phyloP scores from a whole-genome alignment of 2,797 vertebrate species.

The Antennarius maculatus region DNA sequence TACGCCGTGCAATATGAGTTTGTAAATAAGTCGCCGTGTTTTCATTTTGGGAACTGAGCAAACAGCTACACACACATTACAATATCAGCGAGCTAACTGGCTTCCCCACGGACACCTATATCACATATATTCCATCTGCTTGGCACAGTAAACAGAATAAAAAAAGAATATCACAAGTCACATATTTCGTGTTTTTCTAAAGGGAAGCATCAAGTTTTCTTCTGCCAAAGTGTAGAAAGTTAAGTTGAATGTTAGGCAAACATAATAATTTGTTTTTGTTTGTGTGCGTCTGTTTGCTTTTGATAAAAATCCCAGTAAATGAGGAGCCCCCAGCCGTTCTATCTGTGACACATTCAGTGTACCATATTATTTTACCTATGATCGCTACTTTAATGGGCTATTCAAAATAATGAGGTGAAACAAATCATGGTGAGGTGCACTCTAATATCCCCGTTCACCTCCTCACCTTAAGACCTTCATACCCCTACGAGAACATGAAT shows the following conservation, averaged over 20 bases:
- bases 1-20: slow-evolving; percentile 56
- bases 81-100: slow-evolving; percentile 20
- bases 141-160: slow-evolving; percentile 3
- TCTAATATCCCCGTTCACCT: slow-evolving; percentile 37
- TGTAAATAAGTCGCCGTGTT: slow-evolving; percentile 66
- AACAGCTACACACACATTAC: slow-evolving; percentile 51
- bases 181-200: slow-evolving; percentile 3
- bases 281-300: slow-evolving; percentile 30
- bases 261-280: slow-evolving; percentile 24
- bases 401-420: slow-evolving; percentile 57
- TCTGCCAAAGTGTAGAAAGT: slow-evolving; percentile 22
- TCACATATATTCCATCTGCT: not conserved
- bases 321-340: slow-evolving; percentile 19
- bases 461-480: slow-evolving; percentile 40
- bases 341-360: slow-evolving; percentile 27
- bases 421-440: slow-evolving; percentile 34
- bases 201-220: slow-evolving; percentile 10
- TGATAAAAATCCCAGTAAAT: slow-evolving; percentile 41
- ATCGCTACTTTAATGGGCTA: slow-evolving; percentile 39
- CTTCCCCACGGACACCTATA: not conserved
- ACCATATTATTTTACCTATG: slow-evolving; percentile 26
- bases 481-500: slow-evolving; percentile 19
- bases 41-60: slow-evolving; percentile 56
- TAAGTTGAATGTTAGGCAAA: slow-evolving; percentile 6
- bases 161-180: slow-evolving; percentile 6